Conservation (phyloP, 2,888 invertebrate genomes). For the Cryptus viduatorius region DNA sequence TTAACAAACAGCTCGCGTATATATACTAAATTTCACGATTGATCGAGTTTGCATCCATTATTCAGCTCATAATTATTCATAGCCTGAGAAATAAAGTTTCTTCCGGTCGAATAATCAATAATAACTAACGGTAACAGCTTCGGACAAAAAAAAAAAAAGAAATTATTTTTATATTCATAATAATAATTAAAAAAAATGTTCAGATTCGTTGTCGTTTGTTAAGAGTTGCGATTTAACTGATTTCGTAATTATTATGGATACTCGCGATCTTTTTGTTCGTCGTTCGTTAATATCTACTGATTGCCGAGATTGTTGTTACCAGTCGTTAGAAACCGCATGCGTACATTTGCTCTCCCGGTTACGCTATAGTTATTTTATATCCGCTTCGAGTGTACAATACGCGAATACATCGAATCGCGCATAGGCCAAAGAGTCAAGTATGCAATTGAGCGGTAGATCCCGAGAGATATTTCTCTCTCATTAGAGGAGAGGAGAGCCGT, state of each 20-base stretch:
- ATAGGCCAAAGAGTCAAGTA: conserved; percentile 75
- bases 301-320: conserved; percentile 17
- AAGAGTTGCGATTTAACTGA: not conserved
- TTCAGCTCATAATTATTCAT: conserved; percentile 29
- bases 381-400: conserved; percentile 51
- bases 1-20: not conserved
- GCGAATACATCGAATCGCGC: conserved; percentile 53
- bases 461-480: not conserved
- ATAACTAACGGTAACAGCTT: not conserved
- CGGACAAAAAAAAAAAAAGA: not conserved
- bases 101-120: not conserved
- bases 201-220: too few species aligned
- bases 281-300: not conserved
- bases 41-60: conserved; percentile 8
- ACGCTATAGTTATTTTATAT: conserved; percentile 56
- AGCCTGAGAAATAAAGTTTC: not conserved
- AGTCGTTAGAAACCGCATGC: not conserved
- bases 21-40: conserved; percentile 17
- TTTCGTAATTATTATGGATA: not conserved
- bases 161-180: not conserved
- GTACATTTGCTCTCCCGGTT: conserved; percentile 14
- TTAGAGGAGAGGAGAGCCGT: not conserved
- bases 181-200: not conserved
- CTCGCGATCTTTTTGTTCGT: not conserved
- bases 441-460: conserved; percentile 72